Conservation (phyloP, 2,113 vertebrate genomes). For the Oostethus manadensis region DNA sequence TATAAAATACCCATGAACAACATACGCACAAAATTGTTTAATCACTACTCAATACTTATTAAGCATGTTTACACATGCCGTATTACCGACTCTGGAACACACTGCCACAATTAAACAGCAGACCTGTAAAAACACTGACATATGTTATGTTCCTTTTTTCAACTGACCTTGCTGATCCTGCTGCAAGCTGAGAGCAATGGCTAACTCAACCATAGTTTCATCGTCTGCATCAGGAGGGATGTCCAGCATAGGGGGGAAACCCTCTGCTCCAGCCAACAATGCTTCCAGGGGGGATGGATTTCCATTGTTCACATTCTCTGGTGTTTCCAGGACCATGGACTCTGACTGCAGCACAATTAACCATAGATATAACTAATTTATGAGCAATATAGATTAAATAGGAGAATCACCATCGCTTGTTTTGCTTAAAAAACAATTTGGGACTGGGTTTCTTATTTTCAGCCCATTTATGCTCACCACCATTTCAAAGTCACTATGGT, state of each 20-base stretch:
- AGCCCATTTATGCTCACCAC: slow-evolving; percentile 78
- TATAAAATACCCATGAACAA: slow-evolving; percentile 26
- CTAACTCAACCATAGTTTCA: slow-evolving; percentile 98
- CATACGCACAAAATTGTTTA: background rate
- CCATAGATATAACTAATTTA: background rate
- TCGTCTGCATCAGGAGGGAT: slow-evolving; percentile 98
- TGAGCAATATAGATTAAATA: background rate
- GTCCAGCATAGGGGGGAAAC: slow-evolving; percentile 97
- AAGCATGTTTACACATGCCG: background rate
- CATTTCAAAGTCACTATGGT: slow-evolving; percentile 98
- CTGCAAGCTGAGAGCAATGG: slow-evolving; percentile 95
- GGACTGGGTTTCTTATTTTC: too few species aligned
- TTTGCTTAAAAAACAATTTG: too few species aligned
- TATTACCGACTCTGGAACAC: too few species aligned
- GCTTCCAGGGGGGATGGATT: slow-evolving; percentile 96
- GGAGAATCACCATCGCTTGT: too few species aligned
- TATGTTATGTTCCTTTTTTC: background rate
- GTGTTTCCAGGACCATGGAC: slow-evolving; percentile 96
- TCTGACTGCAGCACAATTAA: slow-evolving; percentile 78
- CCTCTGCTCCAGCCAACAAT: slow-evolving; percentile 92
- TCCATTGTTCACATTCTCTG: slow-evolving; percentile 93
- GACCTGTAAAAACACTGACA: background rate
- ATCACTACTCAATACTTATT: background rate
- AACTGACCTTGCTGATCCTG: slow-evolving; percentile 94
- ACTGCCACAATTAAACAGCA: too few species aligned